Percentiles rank a stretch among this genome's conserved stretches.
phyloP scores from a whole-genome alignment of 2,113 vertebrate species.

The Dipodomys spectabilis region DNA sequence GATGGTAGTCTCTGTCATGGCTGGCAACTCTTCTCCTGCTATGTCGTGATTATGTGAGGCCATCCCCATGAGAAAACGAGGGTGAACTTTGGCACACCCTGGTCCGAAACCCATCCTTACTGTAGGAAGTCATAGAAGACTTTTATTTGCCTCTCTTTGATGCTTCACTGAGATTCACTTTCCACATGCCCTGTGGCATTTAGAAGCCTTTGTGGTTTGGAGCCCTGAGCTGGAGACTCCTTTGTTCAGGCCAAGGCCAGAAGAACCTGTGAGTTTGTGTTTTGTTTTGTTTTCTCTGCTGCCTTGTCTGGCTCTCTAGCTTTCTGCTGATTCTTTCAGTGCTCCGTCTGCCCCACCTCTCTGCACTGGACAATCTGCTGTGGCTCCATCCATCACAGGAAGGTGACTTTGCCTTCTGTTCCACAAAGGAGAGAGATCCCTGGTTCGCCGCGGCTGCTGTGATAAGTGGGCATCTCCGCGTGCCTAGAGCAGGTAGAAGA shows the following conservation, averaged over 20 bases:
- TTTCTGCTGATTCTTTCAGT: neutral
- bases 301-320: neutral
- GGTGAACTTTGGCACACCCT: neutral
- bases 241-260: neutral
- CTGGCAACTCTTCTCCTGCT: neutral
- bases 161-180: slow-evolving; percentile 1
- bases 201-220: neutral
- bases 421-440: slow-evolving; percentile 2
- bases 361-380: neutral
- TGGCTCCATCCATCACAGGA: neutral
- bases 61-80: neutral
- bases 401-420: slow-evolving; percentile 29
- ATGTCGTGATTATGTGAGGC: neutral
- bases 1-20: neutral
- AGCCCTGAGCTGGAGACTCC: neutral
- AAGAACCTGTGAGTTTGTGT: neutral
- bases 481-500: neutral
- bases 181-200: neutral
- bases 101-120: neutral
- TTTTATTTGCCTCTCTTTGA: neutral
- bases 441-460: neutral
- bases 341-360: neutral
- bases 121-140: neutral
- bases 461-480: neutral
- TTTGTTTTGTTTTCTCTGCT: neutral